Percentiles rank a stretch among this genome's conserved stretches.
Evolutionary conservation across 1,140 invertebrate species (phyloP).

Genomic region (Trichonephila clavata): DNA sequence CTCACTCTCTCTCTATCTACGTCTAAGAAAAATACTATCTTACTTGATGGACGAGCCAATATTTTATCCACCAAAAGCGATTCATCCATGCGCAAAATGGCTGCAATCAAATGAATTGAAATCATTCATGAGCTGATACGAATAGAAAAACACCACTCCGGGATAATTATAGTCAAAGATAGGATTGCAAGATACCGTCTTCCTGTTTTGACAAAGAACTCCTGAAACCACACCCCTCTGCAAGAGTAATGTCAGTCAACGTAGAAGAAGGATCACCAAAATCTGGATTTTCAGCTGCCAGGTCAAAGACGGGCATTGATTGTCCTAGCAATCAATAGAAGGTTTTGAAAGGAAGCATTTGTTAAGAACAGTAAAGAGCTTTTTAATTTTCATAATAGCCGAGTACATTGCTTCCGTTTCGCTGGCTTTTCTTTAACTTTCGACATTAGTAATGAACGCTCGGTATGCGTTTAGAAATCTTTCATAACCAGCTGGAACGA

Average conservation of each 20-base stretch:
- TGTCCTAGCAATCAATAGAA: conserved; percentile 61
- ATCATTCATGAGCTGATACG: conserved; percentile 62
- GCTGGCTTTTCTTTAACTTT: conserved; percentile 48
- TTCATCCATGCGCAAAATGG: conserved; percentile 45
- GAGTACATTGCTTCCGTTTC: conserved; percentile 62
- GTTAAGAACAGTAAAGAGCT: conserved; percentile 51
- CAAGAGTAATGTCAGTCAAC: conserved; percentile 69
- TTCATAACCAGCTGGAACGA: conserved; percentile 41
- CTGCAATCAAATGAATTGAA: conserved; percentile 71
- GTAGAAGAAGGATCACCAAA: conserved; percentile 58
- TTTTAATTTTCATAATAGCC: conserved; percentile 72
- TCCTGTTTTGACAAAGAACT: conserved; percentile 75
- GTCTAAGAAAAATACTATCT: conserved; percentile 13
- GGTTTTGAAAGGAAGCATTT: conserved; percentile 53
- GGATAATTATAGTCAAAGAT: conserved; percentile 71
- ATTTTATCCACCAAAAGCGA: conserved; percentile 30
- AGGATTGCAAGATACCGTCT: conserved; percentile 75
- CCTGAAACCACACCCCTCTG: conserved; percentile 63
- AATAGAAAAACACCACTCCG: conserved; percentile 61
- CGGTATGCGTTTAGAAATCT: neutral
- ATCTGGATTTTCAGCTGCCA: conserved; percentile 70
- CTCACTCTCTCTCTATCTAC: neutral
- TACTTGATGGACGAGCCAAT: conserved; percentile 25
- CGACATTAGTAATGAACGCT: conserved; percentile 28
- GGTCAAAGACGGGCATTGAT: conserved; percentile 64